These are phyloP conservation scores for Amblyopsis hoosieri DNA, from an alignment of 2,797 vertebrate species.

Conservation along the genomic window DNA sequence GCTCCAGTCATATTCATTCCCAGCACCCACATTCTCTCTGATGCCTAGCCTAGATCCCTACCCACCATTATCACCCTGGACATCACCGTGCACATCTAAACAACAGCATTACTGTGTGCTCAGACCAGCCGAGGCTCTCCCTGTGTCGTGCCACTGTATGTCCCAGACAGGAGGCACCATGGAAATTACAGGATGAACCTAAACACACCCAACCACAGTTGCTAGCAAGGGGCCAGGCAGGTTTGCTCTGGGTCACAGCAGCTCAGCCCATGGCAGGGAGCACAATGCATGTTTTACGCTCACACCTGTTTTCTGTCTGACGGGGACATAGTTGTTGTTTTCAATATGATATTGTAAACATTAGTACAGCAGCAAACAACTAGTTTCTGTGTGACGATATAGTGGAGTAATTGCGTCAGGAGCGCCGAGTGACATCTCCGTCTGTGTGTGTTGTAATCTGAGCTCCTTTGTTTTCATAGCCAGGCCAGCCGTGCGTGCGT, in stretches of 20 bases:
- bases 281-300: neutral
- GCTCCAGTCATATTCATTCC: no score
- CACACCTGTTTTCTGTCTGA: neutral
- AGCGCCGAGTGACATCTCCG: no score
- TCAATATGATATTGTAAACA: no score
- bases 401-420: no score
- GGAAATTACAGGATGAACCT: conserved; percentile 44
- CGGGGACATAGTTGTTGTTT: no score
- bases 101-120: conserved; percentile 7
- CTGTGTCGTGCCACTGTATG: neutral
- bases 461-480: no score
- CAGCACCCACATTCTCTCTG: neutral
- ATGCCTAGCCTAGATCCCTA: neutral
- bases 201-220: conserved; percentile 61
- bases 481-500: no score
- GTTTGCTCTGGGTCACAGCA: conserved; percentile 13
- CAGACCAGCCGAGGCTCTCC: conserved; percentile 8
- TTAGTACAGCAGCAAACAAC: no score
- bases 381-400: no score
- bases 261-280: neutral
- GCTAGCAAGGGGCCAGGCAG: conserved; percentile 46
- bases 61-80: conserved; percentile 8
- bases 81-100: conserved; percentile 8
- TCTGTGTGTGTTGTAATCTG: no score
- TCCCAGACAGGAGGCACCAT: conserved; percentile 34